Conservation (phyloP, 2,797 vertebrate species). For the Salarias fasciatus region DNA sequence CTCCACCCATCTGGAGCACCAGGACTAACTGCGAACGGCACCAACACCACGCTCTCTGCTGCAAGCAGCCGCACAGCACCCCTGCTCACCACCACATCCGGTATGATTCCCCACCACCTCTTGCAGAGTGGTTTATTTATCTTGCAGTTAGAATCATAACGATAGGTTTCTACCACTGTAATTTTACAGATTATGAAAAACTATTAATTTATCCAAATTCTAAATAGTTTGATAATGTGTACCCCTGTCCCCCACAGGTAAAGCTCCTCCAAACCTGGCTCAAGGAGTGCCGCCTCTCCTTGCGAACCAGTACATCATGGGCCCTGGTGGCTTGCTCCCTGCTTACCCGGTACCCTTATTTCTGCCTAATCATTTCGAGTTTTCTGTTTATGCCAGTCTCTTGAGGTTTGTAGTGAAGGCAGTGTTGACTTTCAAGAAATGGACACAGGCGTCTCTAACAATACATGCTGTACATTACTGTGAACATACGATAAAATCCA, state of each 20-base stretch:
- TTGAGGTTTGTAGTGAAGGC: too few relatives aligned
- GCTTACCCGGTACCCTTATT: conserved; percentile 91
- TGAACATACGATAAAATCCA: too few relatives aligned
- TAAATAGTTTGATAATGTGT: background rate
- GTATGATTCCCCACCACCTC: conserved; percentile 33
- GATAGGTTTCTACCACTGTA: too few relatives aligned
- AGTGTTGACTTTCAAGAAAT: too few relatives aligned
- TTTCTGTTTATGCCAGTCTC: too few relatives aligned
- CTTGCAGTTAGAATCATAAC: too few relatives aligned
- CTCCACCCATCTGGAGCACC: conserved; percentile 82
- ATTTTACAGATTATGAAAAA: too few relatives aligned
- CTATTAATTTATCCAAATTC: background rate
- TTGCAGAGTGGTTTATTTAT: too few relatives aligned
- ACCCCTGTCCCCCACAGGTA: conserved; percentile 81
- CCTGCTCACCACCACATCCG: conserved; percentile 80
- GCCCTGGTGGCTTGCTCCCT: conserved; percentile 96
- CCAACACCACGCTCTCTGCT: conserved; percentile 68
- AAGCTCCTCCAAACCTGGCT: conserved; percentile 95
- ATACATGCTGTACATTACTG: too few relatives aligned
- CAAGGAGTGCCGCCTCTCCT: conserved; percentile 95
- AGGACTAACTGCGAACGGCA: conserved; percentile 83
- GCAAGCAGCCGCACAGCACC: conserved; percentile 84
- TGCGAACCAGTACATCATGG: conserved; percentile 98
- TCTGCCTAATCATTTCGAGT: too few relatives aligned
- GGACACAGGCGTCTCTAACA: too few relatives aligned